phyloP scores from a whole-genome alignment of 1,140 invertebrate species.

The Apis cerana region DNA sequence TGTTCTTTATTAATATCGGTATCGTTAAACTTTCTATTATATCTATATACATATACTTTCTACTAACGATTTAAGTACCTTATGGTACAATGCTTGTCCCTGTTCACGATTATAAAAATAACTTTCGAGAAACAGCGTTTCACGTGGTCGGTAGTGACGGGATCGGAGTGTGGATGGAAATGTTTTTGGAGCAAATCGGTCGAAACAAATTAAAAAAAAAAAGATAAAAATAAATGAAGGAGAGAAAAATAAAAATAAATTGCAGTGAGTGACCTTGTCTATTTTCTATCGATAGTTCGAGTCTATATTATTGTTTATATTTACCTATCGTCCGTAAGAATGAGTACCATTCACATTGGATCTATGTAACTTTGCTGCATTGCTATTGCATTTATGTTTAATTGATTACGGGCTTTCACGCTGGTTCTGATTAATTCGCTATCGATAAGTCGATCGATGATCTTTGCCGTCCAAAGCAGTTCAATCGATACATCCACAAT shows the following conservation, averaged over 20 bases:
- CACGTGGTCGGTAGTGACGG: conserved; percentile 12
- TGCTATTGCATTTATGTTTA: conserved; percentile 63
- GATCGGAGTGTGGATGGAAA: background rate
- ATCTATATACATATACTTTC: conserved; percentile 41
- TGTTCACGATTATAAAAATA: conserved; percentile 61
- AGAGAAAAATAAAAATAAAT: conserved; percentile 62
- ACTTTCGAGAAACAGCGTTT: conserved; percentile 45
- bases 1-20: conserved; percentile 1
- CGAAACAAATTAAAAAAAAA: background rate
- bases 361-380: conserved; percentile 66
- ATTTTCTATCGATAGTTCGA: conserved; percentile 77
- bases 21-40: conserved; percentile 29
- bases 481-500: conserved; percentile 44
- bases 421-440: conserved; percentile 49
- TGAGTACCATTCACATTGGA: conserved; percentile 68
- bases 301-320: conserved; percentile 77
- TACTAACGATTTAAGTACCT: conserved; percentile 37
- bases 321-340: conserved; percentile 72
- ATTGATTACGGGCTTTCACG: conserved; percentile 42
- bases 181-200: conserved; percentile 27
- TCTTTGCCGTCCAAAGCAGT: conserved; percentile 18
- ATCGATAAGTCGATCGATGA: conserved; percentile 37
- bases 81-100: conserved; percentile 26
- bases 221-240: conserved; percentile 31
- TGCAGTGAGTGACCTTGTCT: conserved; percentile 77